A percentile compares a stretch with the other conserved stretches of the same genome.
Evolutionary conservation across 1,140 invertebrate species (phyloP).

Genomic region (Melitaea cinxia): DNA sequence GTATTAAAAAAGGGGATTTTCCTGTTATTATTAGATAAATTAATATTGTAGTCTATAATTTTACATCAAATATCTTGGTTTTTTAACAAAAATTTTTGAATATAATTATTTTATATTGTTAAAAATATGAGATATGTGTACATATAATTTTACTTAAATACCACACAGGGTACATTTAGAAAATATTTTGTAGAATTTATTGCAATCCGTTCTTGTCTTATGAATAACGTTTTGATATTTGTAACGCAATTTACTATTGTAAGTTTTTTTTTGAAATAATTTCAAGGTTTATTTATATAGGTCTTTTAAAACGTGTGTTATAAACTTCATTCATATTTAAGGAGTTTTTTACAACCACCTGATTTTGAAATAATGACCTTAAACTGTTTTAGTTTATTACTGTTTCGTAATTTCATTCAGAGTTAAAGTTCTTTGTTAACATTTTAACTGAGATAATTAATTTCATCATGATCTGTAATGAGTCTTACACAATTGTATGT

Average conservation of each 20-base stretch:
- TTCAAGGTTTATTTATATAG: conserved; percentile 9
- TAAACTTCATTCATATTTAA: background rate
- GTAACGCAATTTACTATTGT: background rate
- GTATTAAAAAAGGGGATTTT: background rate
- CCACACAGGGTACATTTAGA: background rate
- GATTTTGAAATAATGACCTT: conserved; percentile 15
- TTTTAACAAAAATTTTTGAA: background rate
- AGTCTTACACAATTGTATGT: conserved; percentile 1
- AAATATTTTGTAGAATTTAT: background rate
- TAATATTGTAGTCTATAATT: background rate
- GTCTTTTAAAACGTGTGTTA: background rate
- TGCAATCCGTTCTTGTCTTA: background rate
- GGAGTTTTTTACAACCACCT: background rate
- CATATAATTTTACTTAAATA: background rate
- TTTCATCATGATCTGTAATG: background rate
- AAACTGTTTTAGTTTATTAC: conserved; percentile 1
- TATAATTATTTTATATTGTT: background rate
- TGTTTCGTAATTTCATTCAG: conserved; percentile 14
- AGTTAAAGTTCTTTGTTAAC: background rate
- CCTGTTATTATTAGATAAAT: background rate
- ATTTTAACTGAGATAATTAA: conserved; percentile 13
- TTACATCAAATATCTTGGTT: background rate
- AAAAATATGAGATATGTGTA: background rate
- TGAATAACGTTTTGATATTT: background rate
- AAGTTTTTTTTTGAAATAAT: background rate